Evolutionary conservation across 2,888 invertebrate genomes (phyloP), one percentile per base, ranked within the genome.

Genomic region (Cryptophagus acutangulus): DNA sequence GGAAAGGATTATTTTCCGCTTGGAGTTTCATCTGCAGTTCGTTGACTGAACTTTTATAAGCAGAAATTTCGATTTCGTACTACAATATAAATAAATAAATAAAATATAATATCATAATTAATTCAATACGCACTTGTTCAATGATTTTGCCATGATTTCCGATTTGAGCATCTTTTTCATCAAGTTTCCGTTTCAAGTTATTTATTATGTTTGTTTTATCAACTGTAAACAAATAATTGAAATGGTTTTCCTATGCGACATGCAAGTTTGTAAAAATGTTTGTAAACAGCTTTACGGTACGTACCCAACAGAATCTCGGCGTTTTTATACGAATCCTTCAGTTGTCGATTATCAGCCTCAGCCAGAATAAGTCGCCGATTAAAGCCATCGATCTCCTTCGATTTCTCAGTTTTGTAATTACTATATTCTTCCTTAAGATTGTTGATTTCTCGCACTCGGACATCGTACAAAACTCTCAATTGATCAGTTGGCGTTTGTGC

Each of bases 401-500:
- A 25, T 38, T 49, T 50, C 34, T 57, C 53, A 14, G 12, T 30
- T 42, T 53, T 55, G 38, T 48, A 55, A 15, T 43, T 46, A 10
- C 56, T 51, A 41, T 48, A 59, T 46, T 62, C 59, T 14, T 55
- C 45, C 36, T 45, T 54, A 20, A 62, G 41, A 16, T 38, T 42
- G 34, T 49, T 49, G 36, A 61, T 45, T 52, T 73, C 71, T 33
- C 65, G 58, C 50, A 67, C 54, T 50, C 70, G 60, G 3, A 71
- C 66, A 17, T 66, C 63, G 48, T 71, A 71, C 10, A 73, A 52
- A 26, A 71, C 62, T 55, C 70, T 65, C 12, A 72, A 51, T 45
- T 72, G 71, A 33, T 72, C 71, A 45, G 57, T 44, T 10, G 54
- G 51, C 9, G 55, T 48, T 18, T 51, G 43, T 15, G 52, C 52